Percentiles rank a stretch among this genome's conserved stretches.
phyloP scores from a whole-genome alignment of 2,113 vertebrate species.

The Oryctolagus cuniculus region DNA sequence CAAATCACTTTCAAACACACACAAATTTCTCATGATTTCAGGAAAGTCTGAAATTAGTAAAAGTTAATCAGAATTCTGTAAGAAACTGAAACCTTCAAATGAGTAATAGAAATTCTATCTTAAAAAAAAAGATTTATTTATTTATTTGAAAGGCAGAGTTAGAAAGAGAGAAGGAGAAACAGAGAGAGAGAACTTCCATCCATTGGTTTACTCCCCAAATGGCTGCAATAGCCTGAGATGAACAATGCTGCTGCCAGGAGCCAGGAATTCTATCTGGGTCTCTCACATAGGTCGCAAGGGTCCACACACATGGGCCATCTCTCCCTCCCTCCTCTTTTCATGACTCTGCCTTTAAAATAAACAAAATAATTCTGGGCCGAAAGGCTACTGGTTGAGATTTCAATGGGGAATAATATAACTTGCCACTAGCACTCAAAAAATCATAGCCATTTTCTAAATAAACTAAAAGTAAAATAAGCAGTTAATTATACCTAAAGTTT shows the following conservation, averaged over 20 bases:
- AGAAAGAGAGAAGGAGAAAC: too few relatives aligned
- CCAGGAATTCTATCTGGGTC: too few relatives aligned
- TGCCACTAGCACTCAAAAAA: background rate
- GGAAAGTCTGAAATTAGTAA: background rate
- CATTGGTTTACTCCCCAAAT: too few relatives aligned
- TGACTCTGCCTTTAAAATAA: too few relatives aligned
- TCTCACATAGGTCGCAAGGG: too few relatives aligned
- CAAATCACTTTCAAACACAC: background rate
- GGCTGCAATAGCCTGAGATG: too few relatives aligned
- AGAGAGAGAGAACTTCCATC: too few relatives aligned
- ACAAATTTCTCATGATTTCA: background rate
- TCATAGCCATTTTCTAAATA: conserved; percentile 57
- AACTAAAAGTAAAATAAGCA: conserved; percentile 57
- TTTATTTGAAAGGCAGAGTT: too few relatives aligned
- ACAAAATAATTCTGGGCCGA: background rate
- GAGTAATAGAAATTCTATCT: background rate
- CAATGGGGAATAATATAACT: conserved; percentile 49
- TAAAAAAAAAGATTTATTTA: too few relatives aligned
- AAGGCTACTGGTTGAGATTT: background rate
- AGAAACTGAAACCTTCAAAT: background rate
- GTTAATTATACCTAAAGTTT: conserved; percentile 58
- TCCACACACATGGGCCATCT: too few relatives aligned
- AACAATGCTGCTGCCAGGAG: too few relatives aligned
- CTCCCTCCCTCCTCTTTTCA: too few relatives aligned
- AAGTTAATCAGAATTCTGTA: background rate